Evolutionary conservation across 2,113 vertebrate genomes (phyloP).

Genomic region (Seriola quinqueradiata): DNA sequence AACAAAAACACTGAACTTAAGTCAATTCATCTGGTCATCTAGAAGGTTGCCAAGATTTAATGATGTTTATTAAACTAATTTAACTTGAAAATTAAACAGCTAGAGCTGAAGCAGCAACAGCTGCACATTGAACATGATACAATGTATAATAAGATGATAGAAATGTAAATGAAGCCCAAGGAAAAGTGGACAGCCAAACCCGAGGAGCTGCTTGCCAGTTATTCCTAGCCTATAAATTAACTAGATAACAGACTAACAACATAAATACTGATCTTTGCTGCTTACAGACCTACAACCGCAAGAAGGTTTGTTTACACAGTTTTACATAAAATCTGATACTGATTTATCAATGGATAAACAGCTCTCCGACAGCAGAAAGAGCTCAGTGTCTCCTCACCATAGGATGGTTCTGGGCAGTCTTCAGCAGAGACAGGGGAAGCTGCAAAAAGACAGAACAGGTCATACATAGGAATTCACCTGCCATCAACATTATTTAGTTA

Average conservation of each 20-base stretch:
- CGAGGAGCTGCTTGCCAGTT: no score
- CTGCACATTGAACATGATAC: neutral
- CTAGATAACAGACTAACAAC: no score
- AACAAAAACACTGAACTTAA: neutral
- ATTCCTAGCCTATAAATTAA: no score
- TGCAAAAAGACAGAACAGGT: constrained; percentile 67
- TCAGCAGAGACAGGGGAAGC: constrained; percentile 95
- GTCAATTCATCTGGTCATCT: no score
- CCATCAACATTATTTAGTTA: neutral
- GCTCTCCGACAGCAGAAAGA: neutral
- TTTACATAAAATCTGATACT: no score
- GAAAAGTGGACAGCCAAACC: no score
- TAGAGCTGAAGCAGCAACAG: no score
- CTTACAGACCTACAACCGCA: no score
- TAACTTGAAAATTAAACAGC: neutral
- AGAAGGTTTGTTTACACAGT: no score
- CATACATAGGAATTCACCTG: neutral
- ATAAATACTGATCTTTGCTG: no score
- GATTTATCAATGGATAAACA: neutral
- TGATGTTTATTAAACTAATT: neutral
- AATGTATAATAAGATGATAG: neutral
- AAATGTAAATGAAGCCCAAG: no score
- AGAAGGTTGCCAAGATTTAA: neutral
- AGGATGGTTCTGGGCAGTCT: constrained; percentile 98
- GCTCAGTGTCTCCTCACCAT: constrained; percentile 88